Base-by-base conservation (phyloP, 1,140 invertebrate species). In the Akabosia matsudoensis region DNA sequence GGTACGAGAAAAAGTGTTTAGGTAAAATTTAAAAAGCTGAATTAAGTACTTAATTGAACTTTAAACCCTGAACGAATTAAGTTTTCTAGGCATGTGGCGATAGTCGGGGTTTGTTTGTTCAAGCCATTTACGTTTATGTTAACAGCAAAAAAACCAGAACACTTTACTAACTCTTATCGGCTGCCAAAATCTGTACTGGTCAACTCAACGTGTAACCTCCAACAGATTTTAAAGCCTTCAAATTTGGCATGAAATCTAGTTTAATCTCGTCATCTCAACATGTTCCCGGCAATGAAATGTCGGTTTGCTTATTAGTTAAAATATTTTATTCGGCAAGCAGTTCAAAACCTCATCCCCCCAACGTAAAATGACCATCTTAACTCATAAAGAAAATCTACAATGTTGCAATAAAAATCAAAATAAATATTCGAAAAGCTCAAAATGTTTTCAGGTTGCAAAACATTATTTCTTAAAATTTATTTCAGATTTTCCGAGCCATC, bases 31-130 rank as follows among this genome's bases (percentile, higher is more conserved):
- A 16, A 16, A 61, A 61, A n/a, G n/a, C n/a, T n/a, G n/a, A n/a
- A n/a, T n/a, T 61, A 61, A 22, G 4, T 61, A 61, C 54, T 61
- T 61, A 61, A 61, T 61, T 61, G n/a, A n/a, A n/a, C n/a, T n/a
- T n/a, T n/a, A n/a, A n/a, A n/a, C n/a, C n/a, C n/a, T n/a, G n/a
- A n/a, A n/a, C n/a, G n/a, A n/a, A n/a, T n/a, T n/a, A n/a, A n/a
- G n/a, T n/a, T n/a, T n/a, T n/a, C n/a, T n/a, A n/a, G n/a, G n/a
- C n/a, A n/a, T n/a, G n/a, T n/a, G n/a, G n/a, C n/a, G n/a, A n/a
- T n/a, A n/a, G n/a, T n/a, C n/a, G n/a, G n/a, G n/a, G n/a, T n/a
- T n/a, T n/a, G n/a, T n/a, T n/a, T n/a, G n/a, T n/a, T n/a, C n/a
- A n/a, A n/a, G n/a, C n/a, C n/a, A n/a, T n/a, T n/a, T n/a, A n/a